A percentile compares a stretch with the other conserved stretches of the same genome.
These are phyloP conservation scores for Lucilia cuprina DNA, from an alignment of 1,140 invertebrate species.

Conservation along the genomic window DNA sequence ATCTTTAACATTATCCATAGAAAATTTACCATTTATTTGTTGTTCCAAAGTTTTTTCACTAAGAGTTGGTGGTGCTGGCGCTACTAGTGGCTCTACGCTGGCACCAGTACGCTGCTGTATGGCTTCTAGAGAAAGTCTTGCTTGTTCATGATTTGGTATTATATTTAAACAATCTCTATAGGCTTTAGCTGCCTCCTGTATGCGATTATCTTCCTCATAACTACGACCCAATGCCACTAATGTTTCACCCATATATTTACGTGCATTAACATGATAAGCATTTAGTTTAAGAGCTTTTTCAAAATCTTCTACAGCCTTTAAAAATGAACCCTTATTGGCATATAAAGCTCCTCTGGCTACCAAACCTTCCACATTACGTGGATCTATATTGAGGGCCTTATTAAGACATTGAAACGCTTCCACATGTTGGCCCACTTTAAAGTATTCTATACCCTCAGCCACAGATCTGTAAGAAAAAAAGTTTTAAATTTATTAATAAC, in stretches of 20 bases:
- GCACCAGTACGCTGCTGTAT: constrained; percentile 44
- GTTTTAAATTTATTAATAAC: neutral
- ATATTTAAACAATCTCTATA: constrained; percentile 83
- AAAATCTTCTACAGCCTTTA: constrained; percentile 94
- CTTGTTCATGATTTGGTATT: constrained; percentile 84
- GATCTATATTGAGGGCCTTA: constrained; percentile 91
- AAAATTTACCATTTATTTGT: neutral
- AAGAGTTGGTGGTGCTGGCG: neutral
- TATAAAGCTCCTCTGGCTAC: constrained; percentile 92
- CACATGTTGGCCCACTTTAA: constrained; percentile 87
- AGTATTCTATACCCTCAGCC: constrained; percentile 91
- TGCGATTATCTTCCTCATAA: constrained; percentile 84
- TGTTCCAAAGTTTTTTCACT: neutral
- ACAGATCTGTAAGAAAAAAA: constrained; percentile 70
- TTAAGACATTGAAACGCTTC: constrained; percentile 96
- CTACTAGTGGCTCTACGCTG: neutral
- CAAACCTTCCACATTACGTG: constrained; percentile 90
- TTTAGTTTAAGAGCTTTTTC: constrained; percentile 88
- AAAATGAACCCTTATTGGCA: constrained; percentile 92
- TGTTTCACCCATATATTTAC: constrained; percentile 93
- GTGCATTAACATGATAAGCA: constrained; percentile 89
- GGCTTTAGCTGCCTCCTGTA: constrained; percentile 82
- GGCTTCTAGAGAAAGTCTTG: constrained; percentile 76
- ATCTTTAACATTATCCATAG: neutral
- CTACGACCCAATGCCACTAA: constrained; percentile 83